Conservation (phyloP, 2,797 vertebrate species). For the Alectoris magna region DNA sequence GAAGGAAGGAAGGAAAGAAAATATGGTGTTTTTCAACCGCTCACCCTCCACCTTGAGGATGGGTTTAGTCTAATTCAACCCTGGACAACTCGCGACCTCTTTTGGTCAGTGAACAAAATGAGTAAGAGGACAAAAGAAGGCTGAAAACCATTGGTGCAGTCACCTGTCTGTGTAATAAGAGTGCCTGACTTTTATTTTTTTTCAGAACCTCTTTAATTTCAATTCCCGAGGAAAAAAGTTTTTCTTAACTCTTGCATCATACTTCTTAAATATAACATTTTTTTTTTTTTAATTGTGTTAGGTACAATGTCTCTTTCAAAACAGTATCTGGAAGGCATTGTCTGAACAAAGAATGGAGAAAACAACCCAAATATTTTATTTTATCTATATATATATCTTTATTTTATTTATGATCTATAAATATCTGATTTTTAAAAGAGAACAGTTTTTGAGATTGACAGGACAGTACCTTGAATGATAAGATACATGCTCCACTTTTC, state of each 20-base stretch:
- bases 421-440: background rate
- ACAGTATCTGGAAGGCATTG: background rate
- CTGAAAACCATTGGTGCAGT: background rate
- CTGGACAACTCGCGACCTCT: conserved; percentile 77
- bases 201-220: background rate
- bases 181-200: background rate
- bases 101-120: conserved; percentile 56
- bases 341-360: background rate
- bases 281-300: background rate
- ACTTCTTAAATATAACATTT: background rate
- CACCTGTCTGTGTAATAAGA: accelerated
- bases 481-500: background rate
- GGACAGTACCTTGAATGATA: background rate
- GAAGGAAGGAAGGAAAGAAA: too few relatives aligned
- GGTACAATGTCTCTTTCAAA: accelerated
- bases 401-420: background rate
- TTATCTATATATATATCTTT: too few relatives aligned
- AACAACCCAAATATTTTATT: background rate
- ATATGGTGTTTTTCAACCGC: too few relatives aligned
- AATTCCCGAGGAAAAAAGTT: background rate
- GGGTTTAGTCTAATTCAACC: background rate
- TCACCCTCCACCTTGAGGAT: too few relatives aligned
- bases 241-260: background rate
- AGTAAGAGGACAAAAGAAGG: conserved; percentile 31
- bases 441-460: background rate